phyloP scores from a whole-genome alignment of 2,888 invertebrate genomes.

The Acholoe squamosa region DNA sequence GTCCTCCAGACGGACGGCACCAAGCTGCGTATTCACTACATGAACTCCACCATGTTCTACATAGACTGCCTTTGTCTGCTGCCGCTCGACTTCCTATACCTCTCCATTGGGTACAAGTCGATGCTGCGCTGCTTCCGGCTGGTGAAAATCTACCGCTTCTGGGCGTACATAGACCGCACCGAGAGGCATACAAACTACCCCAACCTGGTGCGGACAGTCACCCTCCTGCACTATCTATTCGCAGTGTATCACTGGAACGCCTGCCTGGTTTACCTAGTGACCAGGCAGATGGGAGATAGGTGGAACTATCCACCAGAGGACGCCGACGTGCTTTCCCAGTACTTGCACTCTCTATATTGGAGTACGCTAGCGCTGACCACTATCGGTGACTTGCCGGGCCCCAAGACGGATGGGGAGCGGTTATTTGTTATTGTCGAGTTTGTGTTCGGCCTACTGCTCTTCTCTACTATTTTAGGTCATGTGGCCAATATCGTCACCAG shows the following conservation, averaged over 20 bases:
- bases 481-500: slow-evolving; percentile 99
- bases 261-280: slow-evolving; percentile 95
- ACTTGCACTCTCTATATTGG: slow-evolving; percentile 99
- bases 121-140: slow-evolving; percentile 96
- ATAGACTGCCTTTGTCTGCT: slow-evolving; percentile 98
- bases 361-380: slow-evolving; percentile 97
- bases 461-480: slow-evolving; percentile 97
- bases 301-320: slow-evolving; percentile 78
- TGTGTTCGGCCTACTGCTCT: slow-evolving; percentile 95
- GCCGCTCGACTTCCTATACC: slow-evolving; percentile 98
- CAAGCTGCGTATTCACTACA: slow-evolving; percentile 97
- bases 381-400: slow-evolving; percentile 95
- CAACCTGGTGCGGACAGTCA: slow-evolving; percentile 88
- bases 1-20: slow-evolving; percentile 97
- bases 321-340: slow-evolving; percentile 87
- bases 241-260: slow-evolving; percentile 99
- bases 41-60: slow-evolving; percentile 99
- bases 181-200: slow-evolving; percentile 99
- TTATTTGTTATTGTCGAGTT: slow-evolving; percentile 97
- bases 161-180: slow-evolving; percentile 99
- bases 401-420: slow-evolving; percentile 96
- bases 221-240: slow-evolving; percentile 91
- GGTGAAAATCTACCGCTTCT: slow-evolving; percentile 98
- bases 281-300: slow-evolving; percentile 68
- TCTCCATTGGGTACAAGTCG: slow-evolving; percentile 97